Conservation (phyloP, 1,140 invertebrate species). For the Aphidius ervi region DNA sequence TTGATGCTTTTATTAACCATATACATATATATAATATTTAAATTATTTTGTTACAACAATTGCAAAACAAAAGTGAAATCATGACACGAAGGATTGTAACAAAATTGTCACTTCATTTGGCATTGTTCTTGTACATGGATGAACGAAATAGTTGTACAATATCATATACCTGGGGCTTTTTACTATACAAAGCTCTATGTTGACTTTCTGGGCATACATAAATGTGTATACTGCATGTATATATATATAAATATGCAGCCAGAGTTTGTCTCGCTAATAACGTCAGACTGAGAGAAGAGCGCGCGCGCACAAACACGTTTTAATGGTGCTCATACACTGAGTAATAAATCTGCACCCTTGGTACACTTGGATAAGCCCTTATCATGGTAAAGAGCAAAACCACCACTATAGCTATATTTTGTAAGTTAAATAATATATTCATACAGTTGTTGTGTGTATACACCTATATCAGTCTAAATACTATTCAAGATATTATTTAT, state of each 20-base stretch:
- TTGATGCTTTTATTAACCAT: not conserved
- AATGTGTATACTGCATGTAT: no score
- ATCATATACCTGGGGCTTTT: conserved; percentile 32
- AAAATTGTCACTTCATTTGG: conserved; percentile 48
- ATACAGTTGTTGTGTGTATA: no score
- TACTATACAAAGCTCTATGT: conserved; percentile 10
- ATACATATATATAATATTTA: not conserved
- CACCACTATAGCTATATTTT: not conserved
- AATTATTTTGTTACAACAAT: conserved; percentile 16
- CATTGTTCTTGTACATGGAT: conserved; percentile 34
- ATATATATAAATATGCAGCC: no score
- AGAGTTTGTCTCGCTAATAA: not conserved
- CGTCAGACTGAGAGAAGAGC: conserved; percentile 2
- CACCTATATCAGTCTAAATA: no score
- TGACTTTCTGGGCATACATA: not conserved
- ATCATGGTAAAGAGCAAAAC: conserved; percentile 3
- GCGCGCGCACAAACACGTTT: conserved; percentile 27
- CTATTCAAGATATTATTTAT: no score
- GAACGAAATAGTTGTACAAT: conserved; percentile 28
- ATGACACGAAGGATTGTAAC: conserved; percentile 39
- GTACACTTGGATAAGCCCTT: conserved; percentile 12
- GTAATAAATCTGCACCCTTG: conserved; percentile 6
- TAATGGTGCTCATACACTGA: conserved; percentile 20
- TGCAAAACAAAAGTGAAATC: conserved; percentile 34
- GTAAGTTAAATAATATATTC: no score